A percentile compares a stretch with the other conserved stretches of the same genome.
These are phyloP conservation scores for Conger conger DNA, from an alignment of 2,113 vertebrate species.

Conservation along the genomic window DNA sequence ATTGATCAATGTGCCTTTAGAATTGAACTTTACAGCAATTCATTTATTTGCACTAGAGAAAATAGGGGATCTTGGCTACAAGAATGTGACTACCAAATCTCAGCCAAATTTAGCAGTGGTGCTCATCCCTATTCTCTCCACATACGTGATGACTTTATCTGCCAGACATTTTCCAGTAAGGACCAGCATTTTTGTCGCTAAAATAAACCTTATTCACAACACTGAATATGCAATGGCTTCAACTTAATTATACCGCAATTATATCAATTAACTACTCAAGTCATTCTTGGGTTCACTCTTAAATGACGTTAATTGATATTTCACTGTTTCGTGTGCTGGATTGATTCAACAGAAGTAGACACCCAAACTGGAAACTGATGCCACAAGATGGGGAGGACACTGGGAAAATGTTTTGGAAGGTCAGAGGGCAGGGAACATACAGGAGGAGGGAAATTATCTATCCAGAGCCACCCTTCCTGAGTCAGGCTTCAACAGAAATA, in stretches of 20 bases:
- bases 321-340: background rate
- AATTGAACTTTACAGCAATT: background rate
- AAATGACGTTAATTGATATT: background rate
- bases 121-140: background rate
- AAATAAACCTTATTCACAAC: background rate
- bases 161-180: background rate
- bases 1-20: background rate
- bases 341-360: background rate
- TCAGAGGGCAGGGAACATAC: background rate
- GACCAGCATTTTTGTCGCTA: background rate
- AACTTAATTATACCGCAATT: background rate
- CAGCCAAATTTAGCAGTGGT: background rate
- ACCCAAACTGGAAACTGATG: background rate
- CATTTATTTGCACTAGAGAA: background rate
- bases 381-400: background rate
- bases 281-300: background rate
- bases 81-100: background rate
- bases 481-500: background rate
- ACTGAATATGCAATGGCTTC: background rate
- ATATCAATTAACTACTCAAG: background rate
- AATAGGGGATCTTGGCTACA: background rate
- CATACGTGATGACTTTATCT: background rate
- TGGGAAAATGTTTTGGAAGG: background rate
- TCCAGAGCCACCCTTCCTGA: slow-evolving; percentile 21
- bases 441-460: background rate